phyloP scores from a whole-genome alignment of 2,888 invertebrate genomes.

The Stictocephala bisonia region DNA sequence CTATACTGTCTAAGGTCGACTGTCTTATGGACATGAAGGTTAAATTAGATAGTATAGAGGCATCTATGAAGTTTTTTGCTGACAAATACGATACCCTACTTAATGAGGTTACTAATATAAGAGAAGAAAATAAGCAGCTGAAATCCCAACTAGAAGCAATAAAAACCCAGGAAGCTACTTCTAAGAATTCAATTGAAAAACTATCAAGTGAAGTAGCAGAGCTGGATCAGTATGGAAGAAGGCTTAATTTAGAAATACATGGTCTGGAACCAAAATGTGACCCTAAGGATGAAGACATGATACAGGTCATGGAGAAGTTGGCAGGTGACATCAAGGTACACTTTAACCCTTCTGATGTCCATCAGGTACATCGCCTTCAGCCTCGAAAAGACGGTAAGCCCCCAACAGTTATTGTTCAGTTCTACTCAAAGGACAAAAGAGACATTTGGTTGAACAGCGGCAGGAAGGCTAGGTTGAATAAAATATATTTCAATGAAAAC shows the following conservation, averaged over 20 bases:
- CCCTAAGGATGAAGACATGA: not conserved
- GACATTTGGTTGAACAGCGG: constrained; percentile 2
- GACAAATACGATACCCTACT: not conserved
- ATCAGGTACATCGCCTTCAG: too few relatives aligned
- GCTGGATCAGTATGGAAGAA: constrained; percentile 2
- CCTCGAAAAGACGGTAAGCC: not conserved
- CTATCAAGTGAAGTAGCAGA: not conserved
- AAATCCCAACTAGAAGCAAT: not conserved
- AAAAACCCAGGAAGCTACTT: not conserved
- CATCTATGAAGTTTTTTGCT: constrained; percentile 14
- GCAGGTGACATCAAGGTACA: not conserved
- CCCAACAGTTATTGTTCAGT: not conserved
- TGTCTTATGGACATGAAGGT: not conserved
- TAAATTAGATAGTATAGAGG: constrained; percentile 5
- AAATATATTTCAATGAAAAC: not conserved
- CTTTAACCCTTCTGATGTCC: not conserved
- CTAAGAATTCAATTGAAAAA: not conserved
- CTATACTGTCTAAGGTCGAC: not conserved
- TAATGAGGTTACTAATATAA: not conserved
- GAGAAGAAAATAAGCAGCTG: not conserved
- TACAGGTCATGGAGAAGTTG: not conserved
- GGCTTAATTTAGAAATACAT: not conserved
- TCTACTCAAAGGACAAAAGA: constrained; percentile 8
- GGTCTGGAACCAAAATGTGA: not conserved
- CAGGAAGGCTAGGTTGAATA: not conserved